These are phyloP conservation scores for Leptinotarsa texana DNA, from an alignment of 1,140 invertebrate genomes.

Conservation along the genomic window DNA sequence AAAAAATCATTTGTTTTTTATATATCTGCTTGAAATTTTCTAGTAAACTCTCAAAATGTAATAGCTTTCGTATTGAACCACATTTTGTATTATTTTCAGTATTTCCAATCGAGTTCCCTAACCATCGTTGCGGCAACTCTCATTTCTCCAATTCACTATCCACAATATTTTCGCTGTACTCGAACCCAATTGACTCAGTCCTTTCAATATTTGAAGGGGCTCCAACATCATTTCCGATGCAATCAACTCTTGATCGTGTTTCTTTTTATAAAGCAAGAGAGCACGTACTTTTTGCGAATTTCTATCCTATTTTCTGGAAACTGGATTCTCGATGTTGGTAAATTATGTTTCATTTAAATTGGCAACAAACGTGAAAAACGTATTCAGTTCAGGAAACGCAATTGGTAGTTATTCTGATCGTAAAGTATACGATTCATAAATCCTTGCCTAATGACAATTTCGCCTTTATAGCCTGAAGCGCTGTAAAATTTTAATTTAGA, in stretches of 20 bases:
- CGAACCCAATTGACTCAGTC: neutral
- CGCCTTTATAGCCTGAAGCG: slow-evolving; percentile 3
- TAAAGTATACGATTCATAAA: slow-evolving; percentile 6
- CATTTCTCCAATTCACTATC: neutral
- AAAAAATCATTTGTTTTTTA: too few relatives aligned
- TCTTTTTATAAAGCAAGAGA: neutral
- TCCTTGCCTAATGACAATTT: neutral
- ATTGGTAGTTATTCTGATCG: neutral
- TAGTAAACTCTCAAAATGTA: too few relatives aligned
- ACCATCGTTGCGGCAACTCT: too few relatives aligned
- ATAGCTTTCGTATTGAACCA: too few relatives aligned
- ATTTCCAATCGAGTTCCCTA: too few relatives aligned
- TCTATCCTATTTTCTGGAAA: neutral
- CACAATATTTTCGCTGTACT: neutral
- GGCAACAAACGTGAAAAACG: neutral
- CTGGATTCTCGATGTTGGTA: neutral
- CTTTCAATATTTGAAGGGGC: slow-evolving; percentile 5
- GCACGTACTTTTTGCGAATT: slow-evolving; percentile 1
- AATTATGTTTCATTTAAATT: neutral
- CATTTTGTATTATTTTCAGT: too few relatives aligned
- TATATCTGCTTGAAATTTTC: too few relatives aligned
- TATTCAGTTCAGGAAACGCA: neutral
- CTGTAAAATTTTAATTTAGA: neutral
- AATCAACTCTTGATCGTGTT: neutral
- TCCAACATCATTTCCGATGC: slow-evolving; percentile 4